Base-by-base conservation (phyloP, 35 echinoderm and acorn worm species). In the Patiria miniata region DNA sequence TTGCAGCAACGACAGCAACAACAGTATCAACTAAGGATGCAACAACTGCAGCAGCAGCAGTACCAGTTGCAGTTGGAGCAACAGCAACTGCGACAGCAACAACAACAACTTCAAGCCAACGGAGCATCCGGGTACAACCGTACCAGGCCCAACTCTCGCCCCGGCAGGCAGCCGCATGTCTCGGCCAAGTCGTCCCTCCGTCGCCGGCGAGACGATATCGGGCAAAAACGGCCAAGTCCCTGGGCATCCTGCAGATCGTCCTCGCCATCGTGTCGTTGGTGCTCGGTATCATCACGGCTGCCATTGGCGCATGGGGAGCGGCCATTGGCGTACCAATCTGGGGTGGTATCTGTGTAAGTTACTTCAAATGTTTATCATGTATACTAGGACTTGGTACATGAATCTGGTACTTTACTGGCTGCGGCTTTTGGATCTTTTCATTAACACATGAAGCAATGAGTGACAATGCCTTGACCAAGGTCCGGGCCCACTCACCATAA, bases 31-130 rank as follows among this genome's bases (percentile, higher is more conserved):
- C n/a, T n/a, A n/a, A n/a, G n/a, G n/a, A n/a, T n/a, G 28, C 57
- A 60, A 21, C 57, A 60, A 26, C 19, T 60, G 2, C 57, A 22
- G 28, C 57, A 2, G 19, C 18, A 21, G 3, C 16, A n/a, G 12
- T 26, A 21, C n/a, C n/a, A 47, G 42, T 12, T 6, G 42, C 58
- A 61, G 58, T 19, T 6, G n/a, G 16, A 68, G 22, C 61, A 29
- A 33, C 61, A 68, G n/a, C 61, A 68, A 26, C 61, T 26, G 65
- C 65, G 29, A 30, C 65, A 73, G 65, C 65, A 73, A 36, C 34
- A 73, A 2, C 65, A 73, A 8, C n/a, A 21, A 68, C 22, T 8
- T n/a, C 60, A 23, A 68, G 19, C 60, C 30, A 47, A 47, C 12
- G 42, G 42, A 12, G 4, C 12, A 47, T 47, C 42, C 42, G 12